Evolutionary conservation across 2,888 invertebrate genomes (phyloP).

Genomic region (Sipha maydis): DNA sequence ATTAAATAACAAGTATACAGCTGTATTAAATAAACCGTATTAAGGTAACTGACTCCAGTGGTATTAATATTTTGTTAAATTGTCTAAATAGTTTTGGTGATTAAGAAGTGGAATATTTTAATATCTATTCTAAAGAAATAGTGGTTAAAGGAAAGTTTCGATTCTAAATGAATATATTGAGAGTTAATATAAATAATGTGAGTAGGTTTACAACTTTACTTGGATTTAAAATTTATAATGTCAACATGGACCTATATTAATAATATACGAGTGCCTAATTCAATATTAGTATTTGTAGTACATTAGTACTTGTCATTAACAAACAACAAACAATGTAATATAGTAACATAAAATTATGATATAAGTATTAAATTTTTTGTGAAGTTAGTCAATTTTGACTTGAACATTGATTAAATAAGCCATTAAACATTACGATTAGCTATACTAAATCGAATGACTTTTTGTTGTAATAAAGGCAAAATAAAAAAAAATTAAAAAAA

Average conservation of each 20-base stretch:
- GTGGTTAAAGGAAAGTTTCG: constrained; percentile 34
- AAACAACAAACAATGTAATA: background rate
- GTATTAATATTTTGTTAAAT: background rate
- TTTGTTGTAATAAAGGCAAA: too few relatives aligned
- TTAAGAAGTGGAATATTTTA: background rate
- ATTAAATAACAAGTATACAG: too few relatives aligned
- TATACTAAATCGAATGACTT: too few relatives aligned
- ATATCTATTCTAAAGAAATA: constrained; percentile 39
- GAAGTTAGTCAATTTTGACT: background rate
- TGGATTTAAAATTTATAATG: background rate
- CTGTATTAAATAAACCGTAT: background rate
- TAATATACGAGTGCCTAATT: background rate
- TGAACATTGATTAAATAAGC: background rate
- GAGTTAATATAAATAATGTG: background rate
- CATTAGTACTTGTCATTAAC: background rate
- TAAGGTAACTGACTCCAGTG: background rate
- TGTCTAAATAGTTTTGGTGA: background rate
- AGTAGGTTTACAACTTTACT: background rate
- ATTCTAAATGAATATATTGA: background rate
- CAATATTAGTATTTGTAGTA: background rate
- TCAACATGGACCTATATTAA: background rate
- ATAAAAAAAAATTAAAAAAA: too few relatives aligned
- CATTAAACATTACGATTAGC: background rate
- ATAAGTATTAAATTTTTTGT: background rate
- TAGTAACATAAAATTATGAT: background rate